Evolutionary conservation across 2,113 vertebrate genomes (phyloP).

Genomic region (Myotis lucifugus): DNA sequence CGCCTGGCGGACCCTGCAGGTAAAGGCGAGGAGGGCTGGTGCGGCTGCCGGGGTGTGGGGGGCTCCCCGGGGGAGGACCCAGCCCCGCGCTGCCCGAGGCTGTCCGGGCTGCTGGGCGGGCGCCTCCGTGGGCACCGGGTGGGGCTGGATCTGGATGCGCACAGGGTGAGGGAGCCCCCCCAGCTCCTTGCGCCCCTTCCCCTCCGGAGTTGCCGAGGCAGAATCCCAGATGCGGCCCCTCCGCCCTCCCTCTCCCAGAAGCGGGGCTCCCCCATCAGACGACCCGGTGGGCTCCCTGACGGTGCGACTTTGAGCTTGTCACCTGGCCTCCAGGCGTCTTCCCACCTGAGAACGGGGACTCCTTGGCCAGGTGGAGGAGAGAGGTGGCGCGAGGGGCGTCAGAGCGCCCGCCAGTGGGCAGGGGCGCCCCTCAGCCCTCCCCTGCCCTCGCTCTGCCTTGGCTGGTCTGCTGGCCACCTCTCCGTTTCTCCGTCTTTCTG

Average conservation of each 20-base stretch:
- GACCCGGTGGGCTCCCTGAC: neutral
- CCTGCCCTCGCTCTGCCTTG: neutral
- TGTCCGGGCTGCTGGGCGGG: rapidly evolving
- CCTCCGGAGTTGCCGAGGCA: neutral
- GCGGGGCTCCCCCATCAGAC: neutral
- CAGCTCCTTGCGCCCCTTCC: neutral
- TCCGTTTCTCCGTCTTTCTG: neutral
- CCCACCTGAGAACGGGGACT: conserved; percentile 34
- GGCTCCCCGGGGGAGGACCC: neutral
- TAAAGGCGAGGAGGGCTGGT: neutral
- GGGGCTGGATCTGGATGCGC: neutral
- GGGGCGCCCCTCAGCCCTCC: neutral
- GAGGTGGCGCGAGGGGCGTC: neutral
- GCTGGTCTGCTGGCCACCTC: neutral
- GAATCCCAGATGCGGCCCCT: neutral
- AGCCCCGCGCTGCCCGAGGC: neutral
- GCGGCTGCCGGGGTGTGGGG: neutral
- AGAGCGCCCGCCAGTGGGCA: neutral
- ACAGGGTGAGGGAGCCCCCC: neutral
- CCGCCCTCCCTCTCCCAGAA: neutral
- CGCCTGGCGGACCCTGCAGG: conserved; percentile 48
- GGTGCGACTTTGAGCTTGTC: neutral
- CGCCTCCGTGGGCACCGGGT: neutral
- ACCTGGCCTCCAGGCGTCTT: neutral
- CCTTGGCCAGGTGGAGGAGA: neutral